These are phyloP conservation scores for Pantherophis vulpinus DNA, from an alignment of 2,797 vertebrate genomes.

Conservation along the genomic window DNA sequence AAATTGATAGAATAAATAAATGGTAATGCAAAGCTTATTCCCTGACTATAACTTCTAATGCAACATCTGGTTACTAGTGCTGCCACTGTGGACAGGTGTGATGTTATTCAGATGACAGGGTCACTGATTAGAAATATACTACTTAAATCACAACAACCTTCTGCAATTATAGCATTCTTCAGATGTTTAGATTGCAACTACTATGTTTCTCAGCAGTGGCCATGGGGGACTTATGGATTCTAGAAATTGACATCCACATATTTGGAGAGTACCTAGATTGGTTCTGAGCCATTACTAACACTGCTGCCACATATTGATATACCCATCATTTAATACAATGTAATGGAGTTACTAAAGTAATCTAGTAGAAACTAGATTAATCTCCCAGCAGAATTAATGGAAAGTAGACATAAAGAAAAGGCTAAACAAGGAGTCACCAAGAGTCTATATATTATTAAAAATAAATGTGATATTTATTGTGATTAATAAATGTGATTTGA, in stretches of 20 bases:
- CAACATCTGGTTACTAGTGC: neutral
- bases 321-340: neutral
- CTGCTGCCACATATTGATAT: neutral
- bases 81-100: neutral
- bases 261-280: neutral
- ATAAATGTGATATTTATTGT: neutral
- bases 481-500: no score
- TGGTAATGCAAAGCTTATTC: neutral
- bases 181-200: neutral
- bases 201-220: neutral
- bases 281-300: neutral
- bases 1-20: neutral
- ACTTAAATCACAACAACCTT: neutral
- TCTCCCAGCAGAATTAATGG: neutral
- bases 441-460: neutral
- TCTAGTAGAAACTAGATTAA: neutral
- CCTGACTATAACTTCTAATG: no score
- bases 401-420: neutral
- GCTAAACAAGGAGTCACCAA: neutral
- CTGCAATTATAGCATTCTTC: neutral
- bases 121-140: neutral
- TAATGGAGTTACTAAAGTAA: neutral
- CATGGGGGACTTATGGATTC: neutral
- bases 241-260: neutral
- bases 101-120: neutral